Percentiles rank a stretch among this genome's conserved stretches.
Conservation (phyloP, 2,888 invertebrate genomes). For the Unio delphinus region DNA sequence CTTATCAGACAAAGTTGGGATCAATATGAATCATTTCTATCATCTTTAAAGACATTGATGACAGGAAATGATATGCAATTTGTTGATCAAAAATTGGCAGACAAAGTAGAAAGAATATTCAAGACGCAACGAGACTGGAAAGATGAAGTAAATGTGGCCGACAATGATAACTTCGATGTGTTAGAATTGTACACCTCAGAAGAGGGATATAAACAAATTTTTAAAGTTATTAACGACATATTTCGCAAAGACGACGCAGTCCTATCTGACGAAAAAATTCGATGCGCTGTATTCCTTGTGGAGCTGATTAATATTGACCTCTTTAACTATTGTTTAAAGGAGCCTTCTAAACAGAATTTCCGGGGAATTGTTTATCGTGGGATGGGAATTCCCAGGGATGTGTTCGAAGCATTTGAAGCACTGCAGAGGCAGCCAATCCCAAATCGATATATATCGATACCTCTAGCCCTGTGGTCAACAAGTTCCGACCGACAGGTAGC, state of each 20-base stretch:
- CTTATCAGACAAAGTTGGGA: conserved; percentile 38
- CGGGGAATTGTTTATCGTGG: conserved; percentile 38
- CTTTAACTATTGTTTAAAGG: conserved; percentile 36
- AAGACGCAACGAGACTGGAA: conserved; percentile 19
- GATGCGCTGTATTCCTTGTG: conserved; percentile 37
- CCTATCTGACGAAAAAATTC: conserved; percentile 22
- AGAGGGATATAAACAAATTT: conserved; percentile 31
- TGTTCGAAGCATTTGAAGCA: conserved; percentile 20
- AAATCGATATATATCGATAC: conserved; percentile 34
- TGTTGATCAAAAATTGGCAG: conserved; percentile 10
- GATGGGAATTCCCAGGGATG: conserved; percentile 16
- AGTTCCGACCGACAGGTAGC: conserved; percentile 23
- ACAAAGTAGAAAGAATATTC: conserved; percentile 16
- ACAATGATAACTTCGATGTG: conserved; percentile 16
- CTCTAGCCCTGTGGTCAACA: conserved; percentile 34
- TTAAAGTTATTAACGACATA: conserved; percentile 25
- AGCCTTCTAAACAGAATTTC: conserved; percentile 26
- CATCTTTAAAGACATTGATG: conserved; percentile 17
- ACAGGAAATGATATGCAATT: conserved; percentile 17
- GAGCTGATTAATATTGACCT: conserved; percentile 47
- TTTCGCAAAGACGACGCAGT: conserved; percentile 32
- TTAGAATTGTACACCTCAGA: conserved; percentile 29
- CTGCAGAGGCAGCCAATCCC: conserved; percentile 25
- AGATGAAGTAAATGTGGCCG: conserved; percentile 4
- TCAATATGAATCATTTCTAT: conserved; percentile 24